Base-by-base conservation (phyloP, 2,113 vertebrate species). In the Toxotes chatareus region DNA sequence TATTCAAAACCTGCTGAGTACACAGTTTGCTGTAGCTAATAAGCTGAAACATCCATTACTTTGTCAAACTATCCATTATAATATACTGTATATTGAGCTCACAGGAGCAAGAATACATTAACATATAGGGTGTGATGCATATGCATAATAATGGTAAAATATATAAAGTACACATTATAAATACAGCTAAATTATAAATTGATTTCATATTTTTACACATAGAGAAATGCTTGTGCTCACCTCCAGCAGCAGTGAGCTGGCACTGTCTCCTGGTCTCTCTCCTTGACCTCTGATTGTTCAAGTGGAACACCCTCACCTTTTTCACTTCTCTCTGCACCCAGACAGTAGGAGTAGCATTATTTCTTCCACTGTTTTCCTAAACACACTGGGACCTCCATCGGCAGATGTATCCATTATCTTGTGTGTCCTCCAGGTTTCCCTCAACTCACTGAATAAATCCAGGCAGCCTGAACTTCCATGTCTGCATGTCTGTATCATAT, bases 11-110 rank as follows among this genome's bases (percentile, higher is more conserved):
- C 60, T 81, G 69, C 66, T 65, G 72, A 80, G 7, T 14, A 27
- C 2, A 9, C 4, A 61, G 11, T 56, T 86, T 9, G 51, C 47
- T 73, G 12, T 32, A 73, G 36, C 10, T 65, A 74, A 77, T 53
- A 56, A 40, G 21, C n/a, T 65, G 59, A 63, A 38, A 70, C n/a
- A 0, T 49, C 62, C 42, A 79, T 84, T 64, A 71, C 47, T 63
- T 53, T 47, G 31, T 36, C 62, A 73, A 71, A 75, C 46, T 27
- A 73, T 69, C 67, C 72, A n/a, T 76, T 76, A 57, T 63, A 14
- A 71, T 64, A 21, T 57, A 55, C 21, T 46, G 27, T 27, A 27
- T 27, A 27, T 55, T n/a, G 73, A 67, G 67, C 67, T 63, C 65
- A 64, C 61, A 65, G n/a, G 9, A 63, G 40, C 1, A 66, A 19